These are phyloP conservation scores for Gallinago nigripennis DNA, from an alignment of 2,797 vertebrate species.

Conservation along the genomic window DNA sequence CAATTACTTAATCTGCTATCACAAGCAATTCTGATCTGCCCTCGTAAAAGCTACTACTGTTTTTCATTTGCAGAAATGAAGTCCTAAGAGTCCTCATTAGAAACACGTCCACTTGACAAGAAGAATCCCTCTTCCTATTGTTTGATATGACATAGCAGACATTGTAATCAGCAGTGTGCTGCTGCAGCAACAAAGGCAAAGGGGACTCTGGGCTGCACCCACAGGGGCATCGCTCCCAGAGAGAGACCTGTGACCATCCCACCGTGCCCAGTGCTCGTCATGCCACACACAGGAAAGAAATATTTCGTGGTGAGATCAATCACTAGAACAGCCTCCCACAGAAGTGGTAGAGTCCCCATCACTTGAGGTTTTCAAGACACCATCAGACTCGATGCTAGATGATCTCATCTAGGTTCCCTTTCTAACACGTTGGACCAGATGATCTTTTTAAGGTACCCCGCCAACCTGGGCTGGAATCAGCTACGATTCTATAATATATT, in stretches of 20 bases:
- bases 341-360: background rate
- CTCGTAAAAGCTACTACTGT: background rate
- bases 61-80: background rate
- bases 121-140: background rate
- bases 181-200: background rate
- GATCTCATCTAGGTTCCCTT: background rate
- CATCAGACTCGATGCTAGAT: accelerated
- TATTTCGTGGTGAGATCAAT: background rate
- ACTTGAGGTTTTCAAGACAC: background rate
- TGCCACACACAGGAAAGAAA: background rate
- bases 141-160: background rate
- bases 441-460: background rate
- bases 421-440: background rate
- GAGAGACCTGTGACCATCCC: background rate
- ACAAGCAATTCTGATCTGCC: background rate
- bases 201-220: background rate
- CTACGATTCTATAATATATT: background rate
- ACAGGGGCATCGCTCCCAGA: background rate
- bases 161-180: background rate
- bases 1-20: background rate
- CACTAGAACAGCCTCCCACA: background rate
- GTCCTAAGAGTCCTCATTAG: background rate
- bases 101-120: background rate
- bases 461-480: background rate
- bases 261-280: accelerated